Evolutionary conservation across 2,888 invertebrate species (phyloP).

Genomic region (Nephrotoma guestfalica): DNA sequence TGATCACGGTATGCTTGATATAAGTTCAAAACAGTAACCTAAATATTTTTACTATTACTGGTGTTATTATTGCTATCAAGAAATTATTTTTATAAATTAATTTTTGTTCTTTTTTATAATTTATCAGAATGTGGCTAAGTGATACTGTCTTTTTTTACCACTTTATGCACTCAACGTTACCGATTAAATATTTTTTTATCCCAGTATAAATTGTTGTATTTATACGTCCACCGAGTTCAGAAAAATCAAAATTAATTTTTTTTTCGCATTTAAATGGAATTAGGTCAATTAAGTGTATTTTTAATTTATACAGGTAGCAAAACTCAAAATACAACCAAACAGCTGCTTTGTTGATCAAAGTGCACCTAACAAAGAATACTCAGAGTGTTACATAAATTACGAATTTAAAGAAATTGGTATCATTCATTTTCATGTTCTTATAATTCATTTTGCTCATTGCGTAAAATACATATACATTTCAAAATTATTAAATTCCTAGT

Average conservation of each 20-base stretch:
- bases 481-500: neutral
- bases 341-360: neutral
- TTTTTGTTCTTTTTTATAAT: neutral
- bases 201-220: neutral
- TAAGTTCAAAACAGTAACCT: neutral
- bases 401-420: too few relatives aligned
- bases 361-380: neutral
- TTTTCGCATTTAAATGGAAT: neutral
- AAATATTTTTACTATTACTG: neutral
- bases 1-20: neutral
- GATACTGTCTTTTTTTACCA: neutral
- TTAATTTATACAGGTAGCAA: neutral
- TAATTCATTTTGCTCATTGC: neutral
- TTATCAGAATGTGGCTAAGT: neutral
- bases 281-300: neutral
- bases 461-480: neutral
- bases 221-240: neutral
- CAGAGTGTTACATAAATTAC: neutral
- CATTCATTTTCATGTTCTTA: too few relatives aligned
- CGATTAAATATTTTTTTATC: neutral
- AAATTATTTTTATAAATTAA: neutral
- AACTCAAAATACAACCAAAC: neutral
- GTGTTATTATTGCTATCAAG: neutral
- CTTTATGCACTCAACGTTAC: neutral
- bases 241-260: neutral